phyloP scores from a whole-genome alignment of 2,888 invertebrate genomes.

The Caenorhabditis sinica region DNA sequence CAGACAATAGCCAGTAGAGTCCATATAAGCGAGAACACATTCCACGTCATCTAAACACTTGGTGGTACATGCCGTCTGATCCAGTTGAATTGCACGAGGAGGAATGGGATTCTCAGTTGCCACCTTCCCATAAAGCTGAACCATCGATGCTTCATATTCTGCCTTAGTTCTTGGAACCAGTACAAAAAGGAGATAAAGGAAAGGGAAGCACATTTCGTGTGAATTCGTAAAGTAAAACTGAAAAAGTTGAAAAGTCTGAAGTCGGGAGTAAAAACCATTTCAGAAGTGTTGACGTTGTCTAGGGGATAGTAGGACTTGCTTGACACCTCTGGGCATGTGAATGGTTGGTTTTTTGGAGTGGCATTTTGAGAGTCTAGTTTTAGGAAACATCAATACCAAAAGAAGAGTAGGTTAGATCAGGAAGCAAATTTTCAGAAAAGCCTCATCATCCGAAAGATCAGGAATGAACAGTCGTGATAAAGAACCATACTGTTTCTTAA shows the following conservation, averaged over 20 bases:
- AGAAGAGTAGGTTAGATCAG: no score
- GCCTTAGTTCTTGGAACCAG: background rate
- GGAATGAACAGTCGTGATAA: no score
- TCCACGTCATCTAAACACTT: background rate
- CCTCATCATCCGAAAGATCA: no score
- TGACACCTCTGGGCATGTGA: background rate
- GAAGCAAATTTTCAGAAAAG: no score
- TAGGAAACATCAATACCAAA: no score
- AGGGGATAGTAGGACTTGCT: background rate
- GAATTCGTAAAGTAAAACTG: background rate
- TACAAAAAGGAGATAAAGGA: background rate
- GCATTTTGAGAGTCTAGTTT: background rate
- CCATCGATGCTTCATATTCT: constrained; percentile 1
- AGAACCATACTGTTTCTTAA: no score
- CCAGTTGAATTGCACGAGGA: background rate
- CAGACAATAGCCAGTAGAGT: background rate
- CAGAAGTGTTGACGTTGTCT: background rate
- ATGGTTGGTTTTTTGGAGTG: background rate
- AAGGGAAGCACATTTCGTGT: background rate
- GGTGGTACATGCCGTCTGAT: background rate
- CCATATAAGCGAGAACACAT: constrained; percentile 19
- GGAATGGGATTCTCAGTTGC: background rate
- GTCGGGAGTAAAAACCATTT: background rate
- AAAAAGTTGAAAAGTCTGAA: constrained; percentile 11
- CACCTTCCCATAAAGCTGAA: background rate